Conservation (phyloP, 2,888 invertebrate genomes). For the Salticus scenicus region DNA sequence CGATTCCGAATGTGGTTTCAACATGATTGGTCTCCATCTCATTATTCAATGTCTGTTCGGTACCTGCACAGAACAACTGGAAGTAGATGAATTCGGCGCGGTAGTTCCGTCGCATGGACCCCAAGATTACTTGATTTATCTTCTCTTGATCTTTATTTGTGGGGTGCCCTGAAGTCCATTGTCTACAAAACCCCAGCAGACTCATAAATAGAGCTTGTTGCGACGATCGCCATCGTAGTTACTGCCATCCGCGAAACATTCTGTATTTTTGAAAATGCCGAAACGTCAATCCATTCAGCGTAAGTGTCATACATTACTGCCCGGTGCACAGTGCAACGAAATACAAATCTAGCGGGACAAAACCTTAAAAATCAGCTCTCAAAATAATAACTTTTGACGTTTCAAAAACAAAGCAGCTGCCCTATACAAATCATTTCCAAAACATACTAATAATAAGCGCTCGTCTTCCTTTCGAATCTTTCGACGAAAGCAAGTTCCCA, state of each 20-base stretch:
- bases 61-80: not conserved
- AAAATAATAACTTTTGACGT: too few relatives aligned
- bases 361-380: too few relatives aligned
- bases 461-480: too few relatives aligned
- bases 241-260: not conserved
- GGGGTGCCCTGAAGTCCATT: not conserved
- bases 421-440: too few relatives aligned
- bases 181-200: not conserved
- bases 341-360: too few relatives aligned
- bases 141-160: too few relatives aligned
- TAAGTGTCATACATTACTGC: too few relatives aligned
- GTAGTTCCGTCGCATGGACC: not conserved
- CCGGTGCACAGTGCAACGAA: too few relatives aligned
- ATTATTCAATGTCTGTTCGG: not conserved
- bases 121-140: not conserved
- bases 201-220: not conserved
- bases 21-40: slow-evolving; percentile 13
- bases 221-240: not conserved
- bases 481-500: too few relatives aligned
- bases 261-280: not conserved
- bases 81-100: not conserved
- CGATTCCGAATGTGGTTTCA: slow-evolving; percentile 5
- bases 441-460: too few relatives aligned
- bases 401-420: too few relatives aligned
- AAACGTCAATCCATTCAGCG: too few relatives aligned